Base-by-base conservation (phyloP, 1,140 invertebrate genomes). In the Cepaea nemoralis region DNA sequence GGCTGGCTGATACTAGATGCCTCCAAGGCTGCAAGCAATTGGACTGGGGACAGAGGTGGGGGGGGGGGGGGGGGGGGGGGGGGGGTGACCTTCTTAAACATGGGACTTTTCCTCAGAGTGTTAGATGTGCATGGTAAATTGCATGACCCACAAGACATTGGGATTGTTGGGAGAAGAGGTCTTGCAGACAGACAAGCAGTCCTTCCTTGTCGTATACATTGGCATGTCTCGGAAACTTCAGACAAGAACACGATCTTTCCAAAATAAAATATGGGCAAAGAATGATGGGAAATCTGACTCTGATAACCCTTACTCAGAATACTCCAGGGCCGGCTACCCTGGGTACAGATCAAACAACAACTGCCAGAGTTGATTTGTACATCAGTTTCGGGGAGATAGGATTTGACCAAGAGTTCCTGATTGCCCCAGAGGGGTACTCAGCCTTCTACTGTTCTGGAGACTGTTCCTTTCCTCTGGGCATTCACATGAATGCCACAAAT, bases 1-100 rank as follows among this genome's bases (percentile, higher is more conserved):
- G 95, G 96, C 8, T 97, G 96, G 96, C 86, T 96, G 71, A 93
- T 94, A 66, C 88, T 97, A 35, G 96, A 97, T 88, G 93, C 96
- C 5, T 97, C 95, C 0, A 92, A 91, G 59, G 94, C 95, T 1
- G 92, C 93, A 0, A 93, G 94, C 35, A 97, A 96, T 95, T 98
- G 97, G 97, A 93, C 96, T 40, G 92, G 93, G 22, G 94, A 95
- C 19, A n/a, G n/a, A n/a, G n/a, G n/a, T n/a, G n/a, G n/a, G n/a
- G n/a, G n/a, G n/a, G n/a, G n/a, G n/a, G n/a, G n/a, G n/a, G n/a
- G n/a, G n/a, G n/a, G n/a, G n/a, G n/a, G n/a, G n/a, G n/a, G n/a
- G n/a, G n/a, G n/a, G n/a, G n/a, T n/a, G n/a, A n/a, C n/a, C n/a
- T n/a, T n/a, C n/a, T n/a, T n/a, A n/a, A n/a, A n/a, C n/a, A n/a